These are phyloP conservation scores for Rhadina sibilatrix DNA, from an alignment of 2,113 vertebrate species.

Conservation along the genomic window DNA sequence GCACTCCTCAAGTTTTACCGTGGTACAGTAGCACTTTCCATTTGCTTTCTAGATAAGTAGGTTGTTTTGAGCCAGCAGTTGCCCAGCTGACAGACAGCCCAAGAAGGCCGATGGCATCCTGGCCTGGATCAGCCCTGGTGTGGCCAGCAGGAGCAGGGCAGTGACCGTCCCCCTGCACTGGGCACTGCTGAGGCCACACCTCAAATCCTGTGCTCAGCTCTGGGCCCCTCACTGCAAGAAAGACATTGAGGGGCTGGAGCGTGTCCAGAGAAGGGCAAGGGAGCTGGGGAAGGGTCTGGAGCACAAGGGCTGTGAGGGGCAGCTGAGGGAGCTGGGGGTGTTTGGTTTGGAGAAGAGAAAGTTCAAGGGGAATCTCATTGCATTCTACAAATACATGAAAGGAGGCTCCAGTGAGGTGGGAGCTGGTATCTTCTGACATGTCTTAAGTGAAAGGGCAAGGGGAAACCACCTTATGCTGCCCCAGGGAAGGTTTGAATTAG, in stretches of 20 bases:
- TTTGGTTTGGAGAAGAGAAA: accelerated
- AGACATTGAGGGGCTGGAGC: not conserved
- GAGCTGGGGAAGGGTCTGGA: not conserved
- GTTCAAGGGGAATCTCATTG: not conserved
- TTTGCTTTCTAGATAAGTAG: not conserved
- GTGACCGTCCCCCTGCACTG: not conserved
- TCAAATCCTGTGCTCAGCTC: not conserved
- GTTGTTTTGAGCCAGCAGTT: not conserved
- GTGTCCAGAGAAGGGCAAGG: not conserved
- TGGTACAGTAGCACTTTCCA: not conserved
- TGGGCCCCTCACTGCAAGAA: not conserved
- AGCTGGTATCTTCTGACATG: not conserved
- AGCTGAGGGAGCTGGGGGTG: not conserved
- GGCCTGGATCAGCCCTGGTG: not conserved
- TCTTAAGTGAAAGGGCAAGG: not conserved
- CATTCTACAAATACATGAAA: not conserved
- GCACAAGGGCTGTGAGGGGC: not conserved
- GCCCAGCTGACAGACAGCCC: not conserved
- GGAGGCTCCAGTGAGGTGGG: not conserved
- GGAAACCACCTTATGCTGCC: too few species aligned
- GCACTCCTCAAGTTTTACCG: not conserved
- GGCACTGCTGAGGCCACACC: not conserved
- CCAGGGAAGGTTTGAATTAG: not conserved
- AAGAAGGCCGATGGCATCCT: not conserved
- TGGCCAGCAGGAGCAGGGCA: not conserved